phyloP scores from a whole-genome alignment of 2,113 vertebrate species.

The Heloderma charlesbogerti region DNA sequence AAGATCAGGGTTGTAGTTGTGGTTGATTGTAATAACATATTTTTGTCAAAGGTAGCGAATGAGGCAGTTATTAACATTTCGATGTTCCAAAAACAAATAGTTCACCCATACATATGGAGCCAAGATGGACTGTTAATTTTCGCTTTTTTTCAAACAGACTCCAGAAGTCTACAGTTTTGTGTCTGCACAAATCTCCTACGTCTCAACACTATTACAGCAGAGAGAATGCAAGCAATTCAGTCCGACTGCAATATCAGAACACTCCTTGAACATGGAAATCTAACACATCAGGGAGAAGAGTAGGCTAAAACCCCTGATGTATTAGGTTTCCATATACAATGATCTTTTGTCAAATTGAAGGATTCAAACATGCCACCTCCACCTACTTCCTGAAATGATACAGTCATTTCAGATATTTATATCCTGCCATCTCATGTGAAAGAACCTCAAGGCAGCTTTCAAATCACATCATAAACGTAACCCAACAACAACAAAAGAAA shows the following conservation, averaged over 20 bases:
- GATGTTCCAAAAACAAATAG: neutral
- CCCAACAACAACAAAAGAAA: neutral
- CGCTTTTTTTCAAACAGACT: neutral
- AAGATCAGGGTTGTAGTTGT: conserved; percentile 13
- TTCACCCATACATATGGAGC: neutral
- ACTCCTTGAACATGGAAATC: neutral
- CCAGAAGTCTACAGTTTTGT: neutral
- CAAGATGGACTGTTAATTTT: neutral
- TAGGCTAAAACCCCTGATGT: neutral
- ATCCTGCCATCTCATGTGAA: neutral
- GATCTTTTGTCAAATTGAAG: neutral
- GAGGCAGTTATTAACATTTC: neutral
- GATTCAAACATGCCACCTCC: neutral
- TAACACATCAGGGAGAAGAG: neutral
- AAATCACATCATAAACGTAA: neutral
- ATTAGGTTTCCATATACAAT: neutral
- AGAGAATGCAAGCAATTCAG: neutral
- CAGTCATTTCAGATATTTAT: neutral
- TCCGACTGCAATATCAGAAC: neutral
- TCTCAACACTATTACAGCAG: neutral
- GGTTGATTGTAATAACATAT: neutral
- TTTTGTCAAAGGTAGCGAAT: neutral
- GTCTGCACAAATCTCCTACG: neutral
- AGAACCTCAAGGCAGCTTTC: neutral
- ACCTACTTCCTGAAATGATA: neutral